Percentiles rank a stretch among this genome's conserved stretches.
These are phyloP conservation scores for Drosophila ironensis DNA, from an alignment of 1,140 invertebrate species.

Conservation along the genomic window DNA sequence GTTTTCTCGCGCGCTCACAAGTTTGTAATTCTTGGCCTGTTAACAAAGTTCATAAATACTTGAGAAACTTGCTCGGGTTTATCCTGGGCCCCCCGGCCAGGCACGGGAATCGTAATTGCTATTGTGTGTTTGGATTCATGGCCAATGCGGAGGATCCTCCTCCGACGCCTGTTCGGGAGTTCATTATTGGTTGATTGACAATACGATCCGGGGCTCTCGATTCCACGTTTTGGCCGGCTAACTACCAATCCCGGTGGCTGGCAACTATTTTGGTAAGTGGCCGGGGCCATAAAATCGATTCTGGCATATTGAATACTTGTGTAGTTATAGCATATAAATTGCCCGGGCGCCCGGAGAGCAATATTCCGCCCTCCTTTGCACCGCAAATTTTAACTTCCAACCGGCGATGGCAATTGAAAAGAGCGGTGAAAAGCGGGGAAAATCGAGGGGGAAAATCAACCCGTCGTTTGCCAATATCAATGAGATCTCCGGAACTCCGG, in stretches of 20 bases:
- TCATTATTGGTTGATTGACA: slow-evolving; percentile 47
- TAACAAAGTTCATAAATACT: slow-evolving; percentile 80
- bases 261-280: slow-evolving; percentile 48
- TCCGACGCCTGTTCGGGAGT: slow-evolving; percentile 44
- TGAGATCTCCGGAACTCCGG: slow-evolving; percentile 34
- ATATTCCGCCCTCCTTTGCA: neutral
- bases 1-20: slow-evolving; percentile 56
- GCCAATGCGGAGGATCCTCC: slow-evolving; percentile 1
- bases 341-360: slow-evolving; percentile 7
- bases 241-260: slow-evolving; percentile 36
- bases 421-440: slow-evolving; percentile 3
- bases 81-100: slow-evolving; percentile 17
- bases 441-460: neutral
- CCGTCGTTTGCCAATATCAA: slow-evolving; percentile 43
- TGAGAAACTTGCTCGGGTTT: slow-evolving; percentile 58
- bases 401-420: slow-evolving; percentile 28
- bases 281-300: slow-evolving; percentile 41
- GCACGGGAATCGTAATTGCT: slow-evolving; percentile 35
- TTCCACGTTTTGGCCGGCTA: slow-evolving; percentile 31
- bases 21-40: slow-evolving; percentile 79
- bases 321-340: slow-evolving; percentile 36
- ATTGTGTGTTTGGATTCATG: slow-evolving; percentile 45
- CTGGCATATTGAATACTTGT: slow-evolving; percentile 51
- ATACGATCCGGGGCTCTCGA: neutral
- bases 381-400: neutral